A percentile compares a stretch with the other conserved stretches of the same genome.
phyloP scores from a whole-genome alignment of 2,888 invertebrate species.

The Icerya purchasi region DNA sequence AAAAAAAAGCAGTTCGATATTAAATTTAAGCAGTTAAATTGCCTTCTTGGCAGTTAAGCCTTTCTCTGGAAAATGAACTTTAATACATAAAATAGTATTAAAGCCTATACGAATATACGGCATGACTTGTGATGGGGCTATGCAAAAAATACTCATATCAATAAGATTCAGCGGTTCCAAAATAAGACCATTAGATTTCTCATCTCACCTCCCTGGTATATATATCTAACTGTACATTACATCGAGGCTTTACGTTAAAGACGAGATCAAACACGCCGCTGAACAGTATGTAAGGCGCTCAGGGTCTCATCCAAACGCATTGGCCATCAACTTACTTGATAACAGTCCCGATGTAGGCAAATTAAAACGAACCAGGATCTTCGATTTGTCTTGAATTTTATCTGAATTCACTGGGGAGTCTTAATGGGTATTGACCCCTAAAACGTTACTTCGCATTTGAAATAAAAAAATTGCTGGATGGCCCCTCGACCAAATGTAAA shows the following conservation, averaged over 20 bases:
- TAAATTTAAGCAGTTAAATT: not conserved
- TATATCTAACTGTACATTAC: not conserved
- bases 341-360: not conserved
- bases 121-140: not conserved
- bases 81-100: not conserved
- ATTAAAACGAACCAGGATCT: not conserved
- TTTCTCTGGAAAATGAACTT: not conserved
- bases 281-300: not conserved
- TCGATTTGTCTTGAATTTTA: not conserved
- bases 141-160: not conserved
- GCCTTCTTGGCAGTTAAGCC: not conserved
- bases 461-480: not conserved
- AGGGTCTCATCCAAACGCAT: not conserved
- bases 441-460: too few relatives aligned
- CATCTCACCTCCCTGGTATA: not conserved
- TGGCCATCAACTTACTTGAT: not conserved
- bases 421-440: too few relatives aligned
- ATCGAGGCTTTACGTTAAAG: not conserved
- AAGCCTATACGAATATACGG: not conserved
- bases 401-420: not conserved
- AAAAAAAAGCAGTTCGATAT: not conserved
- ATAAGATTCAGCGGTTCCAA: not conserved
- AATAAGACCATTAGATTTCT: not conserved
- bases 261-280: not conserved
- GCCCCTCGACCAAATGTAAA: not conserved